Base-by-base conservation (phyloP, 2,888 invertebrate species). In the Limnephilus auricula region DNA sequence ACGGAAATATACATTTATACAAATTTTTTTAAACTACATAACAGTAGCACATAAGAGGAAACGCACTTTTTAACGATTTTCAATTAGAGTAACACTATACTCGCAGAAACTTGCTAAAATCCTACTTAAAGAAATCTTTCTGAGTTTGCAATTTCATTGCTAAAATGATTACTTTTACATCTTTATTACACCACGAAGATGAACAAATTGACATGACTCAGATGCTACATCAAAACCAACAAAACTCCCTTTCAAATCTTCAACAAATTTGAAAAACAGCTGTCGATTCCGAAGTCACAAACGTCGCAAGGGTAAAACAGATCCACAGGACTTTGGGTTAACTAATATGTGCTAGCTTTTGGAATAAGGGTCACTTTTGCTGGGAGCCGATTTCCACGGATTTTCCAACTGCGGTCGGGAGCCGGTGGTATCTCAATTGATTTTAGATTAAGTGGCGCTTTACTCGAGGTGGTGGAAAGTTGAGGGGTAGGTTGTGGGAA, bases 371-470 rank as follows among this genome's bases (percentile, higher is more conserved):
- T 86, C 85, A 79, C 9, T 83, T 90, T 85, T 30, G 65, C 78
- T 31, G 12, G 84, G 79, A 25, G 83, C 32, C 45, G 40, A n/a
- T 78, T 78, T 78, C 87, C 32, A n/a, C 32, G 34, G 79, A 85
- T 85, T 40, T 85, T 40, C 89, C 89, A 83, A 85, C 90, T 50
- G 86, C 65, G 90, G 65, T 85, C 85, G 85, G 37, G 65, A 78
- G 37, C 45, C 37, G 89, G 89, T 89, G 80, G 90, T 90, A 89
- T 89, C 92, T 92, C 89, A 92, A 92, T 92, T 92, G 92, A 92
- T 92, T 92, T 92, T 90, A 92, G 90, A 92, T 92, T 92, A 92
- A 92, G 92, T 92, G 90, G 90, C 90, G 90, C 91, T 91, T 88
- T 90, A 83, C 90, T 37, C 90, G 83, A 90, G 90, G 90, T 90